Evolutionary conservation across 2,113 vertebrate genomes (phyloP).

Genomic region (Asarcornis scutulata): DNA sequence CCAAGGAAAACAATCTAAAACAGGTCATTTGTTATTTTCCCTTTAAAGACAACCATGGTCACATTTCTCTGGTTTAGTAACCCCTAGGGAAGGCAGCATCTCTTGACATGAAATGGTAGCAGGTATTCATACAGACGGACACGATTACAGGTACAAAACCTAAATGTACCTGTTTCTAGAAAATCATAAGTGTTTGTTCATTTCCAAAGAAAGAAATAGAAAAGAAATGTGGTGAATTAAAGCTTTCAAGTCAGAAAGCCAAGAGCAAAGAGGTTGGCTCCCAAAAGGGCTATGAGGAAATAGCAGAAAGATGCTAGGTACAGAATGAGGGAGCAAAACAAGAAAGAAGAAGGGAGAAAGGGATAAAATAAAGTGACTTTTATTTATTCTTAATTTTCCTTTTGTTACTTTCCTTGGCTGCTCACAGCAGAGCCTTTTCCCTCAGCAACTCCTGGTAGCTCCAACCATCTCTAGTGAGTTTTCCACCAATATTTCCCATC

Average conservation of each 20-base stretch:
- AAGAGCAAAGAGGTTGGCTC: neutral
- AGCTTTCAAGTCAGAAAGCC: neutral
- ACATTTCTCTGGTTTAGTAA: neutral
- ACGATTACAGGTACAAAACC: neutral
- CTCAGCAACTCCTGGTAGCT: neutral
- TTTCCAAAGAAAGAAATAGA: neutral
- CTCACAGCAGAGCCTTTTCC: neutral
- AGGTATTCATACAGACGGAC: neutral
- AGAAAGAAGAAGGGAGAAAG: neutral
- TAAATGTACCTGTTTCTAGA: neutral
- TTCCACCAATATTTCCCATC: neutral
- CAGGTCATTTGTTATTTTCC: neutral
- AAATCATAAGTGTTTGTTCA: neutral
- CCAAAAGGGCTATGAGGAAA: neutral
- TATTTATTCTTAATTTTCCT: neutral
- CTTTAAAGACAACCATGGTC: neutral
- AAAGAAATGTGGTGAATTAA: neutral
- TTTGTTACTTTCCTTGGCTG: neutral
- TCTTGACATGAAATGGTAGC: neutral
- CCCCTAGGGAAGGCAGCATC: neutral
- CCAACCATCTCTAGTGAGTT: neutral
- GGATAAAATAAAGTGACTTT: no score
- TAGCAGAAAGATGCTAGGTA: neutral
- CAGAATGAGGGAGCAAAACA: neutral
- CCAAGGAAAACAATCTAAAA: slow-evolving; percentile 15